Percentiles rank a stretch among this genome's conserved stretches.
Evolutionary conservation across 2,113 vertebrate species (phyloP).

Genomic region (Urocitellus parryii): DNA sequence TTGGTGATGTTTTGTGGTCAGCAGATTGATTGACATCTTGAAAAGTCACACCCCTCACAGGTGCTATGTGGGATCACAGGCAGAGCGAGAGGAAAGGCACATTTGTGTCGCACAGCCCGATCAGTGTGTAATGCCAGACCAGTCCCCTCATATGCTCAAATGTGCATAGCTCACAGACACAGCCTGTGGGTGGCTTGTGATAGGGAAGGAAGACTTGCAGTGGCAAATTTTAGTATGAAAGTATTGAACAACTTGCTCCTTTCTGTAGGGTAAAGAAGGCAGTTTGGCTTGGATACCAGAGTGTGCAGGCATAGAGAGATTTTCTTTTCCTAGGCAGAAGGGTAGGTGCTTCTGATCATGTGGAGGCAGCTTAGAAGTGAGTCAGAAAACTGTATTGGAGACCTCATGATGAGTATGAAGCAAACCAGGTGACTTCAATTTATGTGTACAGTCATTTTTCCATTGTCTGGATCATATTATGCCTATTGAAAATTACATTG

Average conservation of each 20-base stretch:
- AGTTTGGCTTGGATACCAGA: background rate
- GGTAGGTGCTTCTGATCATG: too few relatives aligned
- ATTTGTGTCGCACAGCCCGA: too few relatives aligned
- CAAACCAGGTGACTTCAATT: background rate
- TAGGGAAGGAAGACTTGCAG: background rate
- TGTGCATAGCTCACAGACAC: too few relatives aligned
- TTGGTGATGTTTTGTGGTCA: too few relatives aligned
- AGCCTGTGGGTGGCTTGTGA: too few relatives aligned
- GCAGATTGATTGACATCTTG: too few relatives aligned
- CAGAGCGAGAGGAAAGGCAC: too few relatives aligned
- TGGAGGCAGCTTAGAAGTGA: background rate
- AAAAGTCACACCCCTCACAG: too few relatives aligned
- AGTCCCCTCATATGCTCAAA: too few relatives aligned
- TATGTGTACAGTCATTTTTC: background rate
- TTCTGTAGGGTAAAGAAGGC: background rate
- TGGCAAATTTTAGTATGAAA: background rate
- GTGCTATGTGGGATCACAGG: too few relatives aligned
- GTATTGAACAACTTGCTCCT: background rate
- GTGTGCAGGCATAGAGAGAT: background rate
- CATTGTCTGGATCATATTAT: background rate
- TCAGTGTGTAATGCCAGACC: too few relatives aligned
- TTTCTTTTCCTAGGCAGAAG: background rate
- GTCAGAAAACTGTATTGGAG: background rate
- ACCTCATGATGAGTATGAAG: background rate
- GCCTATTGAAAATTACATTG: background rate